phyloP scores from a whole-genome alignment of 2,113 vertebrate genomes.

The Neodon shergylaensis region DNA sequence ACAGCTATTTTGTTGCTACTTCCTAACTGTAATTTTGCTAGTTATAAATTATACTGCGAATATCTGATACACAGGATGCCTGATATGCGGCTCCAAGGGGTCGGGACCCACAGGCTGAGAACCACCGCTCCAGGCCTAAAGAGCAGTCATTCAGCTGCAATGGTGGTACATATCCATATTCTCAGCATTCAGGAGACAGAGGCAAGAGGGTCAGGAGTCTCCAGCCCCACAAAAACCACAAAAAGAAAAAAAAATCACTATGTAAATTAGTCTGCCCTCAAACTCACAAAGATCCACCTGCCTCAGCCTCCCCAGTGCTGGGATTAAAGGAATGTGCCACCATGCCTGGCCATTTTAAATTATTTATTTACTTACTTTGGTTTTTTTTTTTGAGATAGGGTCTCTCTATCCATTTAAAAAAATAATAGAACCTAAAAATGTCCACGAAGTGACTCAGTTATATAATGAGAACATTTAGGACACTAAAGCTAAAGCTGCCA shows the following conservation, averaged over 20 bases:
- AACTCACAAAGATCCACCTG: neutral
- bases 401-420: slow-evolving; percentile 16
- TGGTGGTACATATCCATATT: neutral
- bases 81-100: neutral
- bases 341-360: neutral
- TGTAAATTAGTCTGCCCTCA: neutral
- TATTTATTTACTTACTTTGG: neutral
- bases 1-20: neutral
- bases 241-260: neutral
- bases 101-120: neutral
- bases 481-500: neutral
- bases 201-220: neutral
- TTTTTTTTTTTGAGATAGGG: neutral
- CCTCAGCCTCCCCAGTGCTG: neutral
- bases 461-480: neutral
- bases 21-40: neutral
- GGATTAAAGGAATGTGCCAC: neutral
- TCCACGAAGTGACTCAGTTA: neutral
- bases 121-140: neutral
- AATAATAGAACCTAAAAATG: slow-evolving; percentile 29
- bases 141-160: neutral
- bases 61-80: neutral
- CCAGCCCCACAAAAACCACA: neutral
- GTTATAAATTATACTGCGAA: neutral
- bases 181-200: neutral